Evolutionary conservation across 2,113 vertebrate genomes (phyloP), one percentile per base, ranked within the genome.

Genomic region (Leucopsar rothschildi): DNA sequence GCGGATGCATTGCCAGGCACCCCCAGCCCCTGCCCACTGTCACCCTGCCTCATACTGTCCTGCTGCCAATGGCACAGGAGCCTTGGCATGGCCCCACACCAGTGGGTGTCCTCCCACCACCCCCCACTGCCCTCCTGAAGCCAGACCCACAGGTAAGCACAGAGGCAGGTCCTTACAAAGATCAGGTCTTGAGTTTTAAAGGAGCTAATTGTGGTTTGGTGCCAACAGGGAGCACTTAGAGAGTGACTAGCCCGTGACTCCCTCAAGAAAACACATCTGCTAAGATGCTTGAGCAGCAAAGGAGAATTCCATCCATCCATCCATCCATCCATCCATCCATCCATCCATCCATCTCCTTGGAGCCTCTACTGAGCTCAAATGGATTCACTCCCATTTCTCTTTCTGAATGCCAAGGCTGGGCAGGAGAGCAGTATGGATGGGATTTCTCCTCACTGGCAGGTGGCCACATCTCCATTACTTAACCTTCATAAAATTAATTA

Each of bases 371-470:
- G 23, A 76, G 15, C n/a, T 65, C 68, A 42, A 40, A 0, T 19
- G 24, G 9, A 42, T 53, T 72, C 4, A 5, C 8, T 93, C 33
- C 44, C 35, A 17, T 35, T 73, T 75, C 1, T 1, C 49, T 40
- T 60, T 64, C 65, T 71, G 47, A 56, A 39, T 28, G 11, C 15
- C 1, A 4, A 22, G 53, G 33, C 61, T 60, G 52, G 29, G 65
- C 2, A 0, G 65, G 35, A 82, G 11, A 39, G 6, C 4, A 1
- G 55, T 42, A 23, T 2, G 4, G 23, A 29, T 3, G 1, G 47
- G 50, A 83, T 47, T 88, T 66, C 33, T 77, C 33, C 40, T 15
- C 0, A 1, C 47, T 92, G 91, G 88, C 82, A 45, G 17, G 19
- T n/a, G 29, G 76, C 81, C 72, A 75, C 1, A 0, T 59, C 69